Percentiles rank a stretch among this genome's conserved stretches.
Evolutionary conservation across 2,113 vertebrate species (phyloP).

Genomic region (Phaethon lepturus): DNA sequence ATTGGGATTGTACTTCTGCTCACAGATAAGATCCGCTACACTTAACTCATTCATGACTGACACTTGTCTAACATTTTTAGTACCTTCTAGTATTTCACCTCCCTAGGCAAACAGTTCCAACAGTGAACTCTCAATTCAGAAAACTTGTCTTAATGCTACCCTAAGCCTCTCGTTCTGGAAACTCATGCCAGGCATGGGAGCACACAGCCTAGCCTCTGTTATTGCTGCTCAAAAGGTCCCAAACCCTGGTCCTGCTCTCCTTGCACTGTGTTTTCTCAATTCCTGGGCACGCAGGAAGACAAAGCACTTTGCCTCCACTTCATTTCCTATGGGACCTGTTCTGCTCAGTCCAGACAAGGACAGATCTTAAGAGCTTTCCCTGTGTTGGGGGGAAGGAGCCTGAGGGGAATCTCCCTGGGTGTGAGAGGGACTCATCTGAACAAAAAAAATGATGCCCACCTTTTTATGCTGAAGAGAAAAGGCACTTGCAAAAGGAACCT

Average conservation of each 20-base stretch:
- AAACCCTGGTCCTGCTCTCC: neutral
- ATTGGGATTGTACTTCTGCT: neutral
- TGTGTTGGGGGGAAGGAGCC: neutral
- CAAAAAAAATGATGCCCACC: fast-evolving
- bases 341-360: neutral
- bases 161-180: neutral
- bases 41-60: neutral
- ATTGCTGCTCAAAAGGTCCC: neutral
- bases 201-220: neutral
- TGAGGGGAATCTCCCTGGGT: neutral
- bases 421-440: neutral
- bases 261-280: neutral
- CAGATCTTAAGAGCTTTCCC: neutral
- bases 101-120: neutral
- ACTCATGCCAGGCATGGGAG: neutral
- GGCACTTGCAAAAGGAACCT: neutral
- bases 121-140: neutral
- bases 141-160: neutral
- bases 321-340: neutral
- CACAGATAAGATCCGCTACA: neutral
- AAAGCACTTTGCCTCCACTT: neutral
- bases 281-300: neutral
- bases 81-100: neutral
- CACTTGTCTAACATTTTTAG: neutral
- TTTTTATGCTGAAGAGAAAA: neutral